Evolutionary conservation across 2,113 vertebrate species (phyloP).

Genomic region (Passer domesticus): DNA sequence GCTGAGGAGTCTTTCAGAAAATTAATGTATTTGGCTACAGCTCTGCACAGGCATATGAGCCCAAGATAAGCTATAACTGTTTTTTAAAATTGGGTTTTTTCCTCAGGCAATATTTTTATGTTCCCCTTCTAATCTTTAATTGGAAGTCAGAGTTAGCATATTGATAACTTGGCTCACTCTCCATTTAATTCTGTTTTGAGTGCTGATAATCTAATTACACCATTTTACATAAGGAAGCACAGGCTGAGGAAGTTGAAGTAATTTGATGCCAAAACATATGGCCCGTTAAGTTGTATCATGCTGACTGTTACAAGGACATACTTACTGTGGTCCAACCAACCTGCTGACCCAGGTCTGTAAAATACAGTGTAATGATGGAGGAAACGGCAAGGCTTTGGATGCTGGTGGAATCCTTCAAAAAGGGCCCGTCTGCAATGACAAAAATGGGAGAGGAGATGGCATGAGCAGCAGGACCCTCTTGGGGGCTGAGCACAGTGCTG

Average conservation of each 20-base stretch:
- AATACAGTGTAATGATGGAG: conserved; percentile 78
- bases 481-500: fast-evolving
- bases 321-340: conserved; percentile 81
- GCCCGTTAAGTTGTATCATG: neutral
- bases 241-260: neutral
- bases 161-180: conserved; percentile 6
- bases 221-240: neutral
- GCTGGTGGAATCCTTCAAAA: conserved; percentile 71
- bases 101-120: neutral
- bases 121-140: conserved; percentile 8
- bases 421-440: conserved; percentile 62
- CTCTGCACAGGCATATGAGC: neutral
- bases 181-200: conserved; percentile 12
- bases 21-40: neutral
- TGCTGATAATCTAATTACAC: neutral
- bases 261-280: neutral
- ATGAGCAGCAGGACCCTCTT: neutral
- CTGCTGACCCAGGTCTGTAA: conserved; percentile 79
- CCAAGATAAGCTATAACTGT: neutral
- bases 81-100: neutral
- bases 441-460: neutral
- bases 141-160: neutral
- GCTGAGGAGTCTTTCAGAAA: neutral
- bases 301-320: neutral
- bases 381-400: conserved; percentile 72